Conservation (phyloP, 2,888 invertebrate genomes). For the Alsophila aescularia region DNA sequence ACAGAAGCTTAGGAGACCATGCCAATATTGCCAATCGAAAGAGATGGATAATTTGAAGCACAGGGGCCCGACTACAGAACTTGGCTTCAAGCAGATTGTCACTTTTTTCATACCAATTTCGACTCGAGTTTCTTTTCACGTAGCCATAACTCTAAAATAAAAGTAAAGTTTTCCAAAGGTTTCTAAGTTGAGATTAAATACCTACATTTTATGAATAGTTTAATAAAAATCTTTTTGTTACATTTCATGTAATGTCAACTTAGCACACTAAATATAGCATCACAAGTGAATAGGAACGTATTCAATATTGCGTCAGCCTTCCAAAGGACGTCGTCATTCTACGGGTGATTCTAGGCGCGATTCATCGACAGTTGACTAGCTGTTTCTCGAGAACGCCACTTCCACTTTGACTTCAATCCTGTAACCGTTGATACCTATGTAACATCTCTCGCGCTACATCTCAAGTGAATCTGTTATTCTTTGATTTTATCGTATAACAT, state of each 20-base stretch:
- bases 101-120: too few relatives aligned
- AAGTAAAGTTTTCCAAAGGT: too few relatives aligned
- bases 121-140: too few relatives aligned
- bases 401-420: constrained; percentile 10
- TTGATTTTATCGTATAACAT: neutral
- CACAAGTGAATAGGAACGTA: constrained; percentile 34
- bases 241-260: neutral
- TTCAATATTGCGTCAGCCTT: constrained; percentile 44
- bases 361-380: neutral
- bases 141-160: too few relatives aligned
- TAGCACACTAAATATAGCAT: neutral
- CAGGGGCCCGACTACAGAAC: neutral
- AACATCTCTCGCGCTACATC: constrained; percentile 17
- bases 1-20: neutral
- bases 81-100: too few relatives aligned
- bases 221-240: neutral
- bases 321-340: constrained; percentile 4
- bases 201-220: too few relatives aligned
- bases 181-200: too few relatives aligned
- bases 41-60: neutral
- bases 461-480: constrained; percentile 2
- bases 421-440: constrained; percentile 20
- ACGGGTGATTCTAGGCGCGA: constrained; percentile 2
- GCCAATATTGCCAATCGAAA: neutral
- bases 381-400: constrained; percentile 1